Base-by-base conservation (phyloP, 2,113 vertebrate genomes). In the Pelobates fuscus region DNA sequence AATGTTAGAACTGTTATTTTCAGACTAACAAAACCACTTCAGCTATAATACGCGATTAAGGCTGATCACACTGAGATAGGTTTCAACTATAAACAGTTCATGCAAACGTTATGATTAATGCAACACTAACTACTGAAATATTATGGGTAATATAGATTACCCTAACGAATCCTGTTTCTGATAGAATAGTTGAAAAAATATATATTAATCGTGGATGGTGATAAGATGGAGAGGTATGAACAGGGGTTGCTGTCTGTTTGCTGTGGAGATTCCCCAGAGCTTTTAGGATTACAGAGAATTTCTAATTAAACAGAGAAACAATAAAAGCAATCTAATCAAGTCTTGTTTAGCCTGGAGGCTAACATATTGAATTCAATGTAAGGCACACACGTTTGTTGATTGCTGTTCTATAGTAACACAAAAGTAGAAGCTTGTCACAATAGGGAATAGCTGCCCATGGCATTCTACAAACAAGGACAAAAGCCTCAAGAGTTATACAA, bases 221-320 rank as follows among this genome's bases (percentile, higher is more conserved):
- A 49, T 49, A 14, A 49, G 44, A 49, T 15, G 44, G 44, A 49
- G 44, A 14, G 15, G 44, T 8, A 49, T 49, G 12, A 18, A 18
- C 17, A 14, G 44, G 44, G 44, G 44, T 17, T 49, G 44, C 44
- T n/a, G n/a, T n/a, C 8, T 4, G 17, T 49, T 14, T 49, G 8
- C 5, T 2, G 20, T 55, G n/a, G n/a, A 55, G 52, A 55, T 21
- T 55, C 52, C 52, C 20, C 6, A 21, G 7, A 23, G 52, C 20
- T 6, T 20, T 21, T 55, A 55, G 52, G n/a, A 6, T 23, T 55
- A 55, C 52, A 55, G 52, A 20, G 52, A 55, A 21, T 8, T 55
- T 55, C 52, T 55, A 55, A 55, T 55, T 55, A 55, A 55, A 20
- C n/a, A 55, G 52, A 55, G 52, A 21, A 55, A 55, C 52, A 55